A percentile compares a stretch with the other conserved stretches of the same genome.
Conservation (phyloP, 2,113 vertebrate species). For the Melanerpes formicivorus region DNA sequence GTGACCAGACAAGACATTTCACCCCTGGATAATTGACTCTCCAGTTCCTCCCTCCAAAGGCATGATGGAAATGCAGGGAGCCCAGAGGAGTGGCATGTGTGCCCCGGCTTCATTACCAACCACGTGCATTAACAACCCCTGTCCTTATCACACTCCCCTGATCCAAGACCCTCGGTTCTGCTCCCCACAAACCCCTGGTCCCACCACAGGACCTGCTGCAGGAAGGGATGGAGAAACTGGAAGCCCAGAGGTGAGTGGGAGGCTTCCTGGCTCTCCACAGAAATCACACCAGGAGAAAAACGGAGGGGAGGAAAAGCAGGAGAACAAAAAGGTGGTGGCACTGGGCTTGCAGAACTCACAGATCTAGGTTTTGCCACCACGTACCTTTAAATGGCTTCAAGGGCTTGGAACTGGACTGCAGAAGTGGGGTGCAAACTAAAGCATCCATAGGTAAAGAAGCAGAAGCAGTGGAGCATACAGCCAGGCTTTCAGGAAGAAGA, state of each 20-base stretch:
- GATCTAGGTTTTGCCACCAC: no score
- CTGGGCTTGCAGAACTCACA: background rate
- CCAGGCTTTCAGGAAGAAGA: background rate
- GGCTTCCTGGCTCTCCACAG: background rate
- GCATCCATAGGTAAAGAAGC: background rate
- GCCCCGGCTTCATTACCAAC: background rate
- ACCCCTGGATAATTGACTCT: background rate
- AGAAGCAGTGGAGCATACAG: background rate
- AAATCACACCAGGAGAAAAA: background rate
- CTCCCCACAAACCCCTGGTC: background rate
- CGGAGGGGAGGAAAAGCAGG: background rate
- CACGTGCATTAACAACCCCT: background rate
- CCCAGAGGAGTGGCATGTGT: rapidly evolving
- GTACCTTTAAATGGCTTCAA: background rate
- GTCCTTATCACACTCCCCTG: background rate
- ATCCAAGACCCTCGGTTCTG: background rate
- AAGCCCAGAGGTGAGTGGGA: background rate
- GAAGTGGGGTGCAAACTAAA: no score
- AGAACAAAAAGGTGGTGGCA: background rate
- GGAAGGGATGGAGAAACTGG: background rate
- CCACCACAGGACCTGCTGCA: background rate
- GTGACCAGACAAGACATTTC: background rate
- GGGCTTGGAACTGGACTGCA: background rate
- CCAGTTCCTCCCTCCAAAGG: background rate
- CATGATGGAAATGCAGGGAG: background rate